These are phyloP conservation scores for Cottoperca gobio DNA, from an alignment of 2,797 vertebrate species.

Conservation along the genomic window DNA sequence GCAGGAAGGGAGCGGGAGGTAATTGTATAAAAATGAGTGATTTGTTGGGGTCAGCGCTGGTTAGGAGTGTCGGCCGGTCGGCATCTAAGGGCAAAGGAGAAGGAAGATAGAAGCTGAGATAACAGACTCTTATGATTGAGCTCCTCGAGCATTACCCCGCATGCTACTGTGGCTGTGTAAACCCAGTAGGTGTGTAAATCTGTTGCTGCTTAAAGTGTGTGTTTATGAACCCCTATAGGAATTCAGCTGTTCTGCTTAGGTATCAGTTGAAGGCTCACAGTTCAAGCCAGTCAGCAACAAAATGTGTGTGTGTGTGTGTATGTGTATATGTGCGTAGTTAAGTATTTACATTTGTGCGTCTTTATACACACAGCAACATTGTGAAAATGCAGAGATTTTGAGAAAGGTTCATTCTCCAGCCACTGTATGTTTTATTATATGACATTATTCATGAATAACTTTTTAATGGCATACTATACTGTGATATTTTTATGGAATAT, in stretches of 20 bases:
- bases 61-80: slow-evolving; percentile 71
- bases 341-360: slow-evolving; percentile 7
- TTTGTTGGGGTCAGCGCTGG: slow-evolving; percentile 79
- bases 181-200: slow-evolving; percentile 18
- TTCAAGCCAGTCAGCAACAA: not conserved
- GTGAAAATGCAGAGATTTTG: not conserved
- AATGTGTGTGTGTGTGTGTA: not conserved
- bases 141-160: slow-evolving; percentile 30
- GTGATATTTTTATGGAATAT: too few relatives aligned
- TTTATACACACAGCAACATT: not conserved
- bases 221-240: slow-evolving; percentile 14
- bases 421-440: slow-evolving; percentile 20
- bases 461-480: too few relatives aligned
- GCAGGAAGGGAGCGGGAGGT: slow-evolving; percentile 87
- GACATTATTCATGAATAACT: too few relatives aligned
- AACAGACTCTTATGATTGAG: slow-evolving; percentile 28
- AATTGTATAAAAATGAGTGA: slow-evolving; percentile 89
- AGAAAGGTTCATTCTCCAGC: slow-evolving; percentile 2
- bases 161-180: slow-evolving; percentile 2
- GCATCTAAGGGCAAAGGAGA: slow-evolving; percentile 56
- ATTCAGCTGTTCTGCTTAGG: slow-evolving; percentile 6
- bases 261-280: slow-evolving; percentile 11
- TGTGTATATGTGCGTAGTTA: not conserved
- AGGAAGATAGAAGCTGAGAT: slow-evolving; percentile 29
- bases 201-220: slow-evolving; percentile 3